Percentiles rank a stretch among this genome's conserved stretches.
phyloP scores from a whole-genome alignment of 1,140 invertebrate species.

The Lithobius niger region DNA sequence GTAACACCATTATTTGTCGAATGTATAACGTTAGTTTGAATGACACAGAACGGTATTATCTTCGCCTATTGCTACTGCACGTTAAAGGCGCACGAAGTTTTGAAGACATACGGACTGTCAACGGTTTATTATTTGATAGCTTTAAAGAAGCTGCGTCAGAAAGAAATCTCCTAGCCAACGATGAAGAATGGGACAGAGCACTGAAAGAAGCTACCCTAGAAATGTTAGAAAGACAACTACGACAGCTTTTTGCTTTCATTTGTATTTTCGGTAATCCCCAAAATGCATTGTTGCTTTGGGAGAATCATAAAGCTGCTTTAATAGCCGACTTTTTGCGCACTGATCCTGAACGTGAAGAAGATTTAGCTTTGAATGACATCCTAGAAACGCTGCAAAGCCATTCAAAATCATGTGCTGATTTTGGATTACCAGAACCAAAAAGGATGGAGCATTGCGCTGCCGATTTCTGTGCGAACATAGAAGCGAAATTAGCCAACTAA shows the following conservation, averaged over 20 bases:
- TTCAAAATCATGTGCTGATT: background rate
- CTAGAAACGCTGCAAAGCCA: background rate
- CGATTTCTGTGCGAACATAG: too few relatives aligned
- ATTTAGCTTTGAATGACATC: constrained; percentile 1
- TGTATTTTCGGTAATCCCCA: background rate
- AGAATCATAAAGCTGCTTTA: background rate
- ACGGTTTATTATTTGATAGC: too few relatives aligned
- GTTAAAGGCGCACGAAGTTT: background rate
- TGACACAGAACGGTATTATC: background rate
- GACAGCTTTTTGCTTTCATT: background rate
- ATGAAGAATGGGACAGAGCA: background rate
- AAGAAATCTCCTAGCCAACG: background rate
- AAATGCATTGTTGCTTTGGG: background rate
- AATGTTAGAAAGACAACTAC: background rate
- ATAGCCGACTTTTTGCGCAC: background rate
- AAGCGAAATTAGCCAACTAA: too few relatives aligned
- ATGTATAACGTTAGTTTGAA: background rate
- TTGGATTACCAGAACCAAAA: background rate
- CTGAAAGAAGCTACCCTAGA: background rate
- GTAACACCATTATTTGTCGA: background rate
- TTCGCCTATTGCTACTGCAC: background rate
- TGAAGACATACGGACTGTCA: background rate
- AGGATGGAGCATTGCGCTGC: too few relatives aligned
- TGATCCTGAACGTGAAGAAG: background rate
- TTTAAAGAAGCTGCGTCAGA: background rate